Evolutionary conservation across 37 sponge, comb jelly and placozoan species (phyloP), one percentile per base, ranked within the genome.

Genomic region (Bolinopsis microptera): DNA sequence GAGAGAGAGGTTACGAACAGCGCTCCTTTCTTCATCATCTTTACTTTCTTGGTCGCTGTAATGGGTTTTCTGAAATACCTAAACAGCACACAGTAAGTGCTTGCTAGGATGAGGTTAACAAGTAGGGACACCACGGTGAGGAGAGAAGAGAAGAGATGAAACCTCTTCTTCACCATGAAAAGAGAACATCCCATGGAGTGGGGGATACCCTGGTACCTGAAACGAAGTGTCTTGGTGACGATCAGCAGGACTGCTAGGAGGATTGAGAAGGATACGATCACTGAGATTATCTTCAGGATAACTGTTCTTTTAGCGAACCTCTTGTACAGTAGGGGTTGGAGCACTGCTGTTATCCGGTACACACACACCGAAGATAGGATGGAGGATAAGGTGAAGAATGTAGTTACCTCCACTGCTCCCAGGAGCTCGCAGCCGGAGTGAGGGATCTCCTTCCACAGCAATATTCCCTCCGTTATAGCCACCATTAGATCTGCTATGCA

Each of bases 11-110:
- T 86, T 28, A 86, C 90, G 61, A 86, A 41, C 26, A 28, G 61
- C 0, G 90, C 90, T 24, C 90, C 90, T 86, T 41, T 86, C 31
- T 40, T 86, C 90, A 86, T 41, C 28, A 48, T 40, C 1, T 30
- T 35, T 0, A 86, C 61, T 2, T 86, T 30, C 8, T 24, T 22
- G 22, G 38, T 40, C 0, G 90, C 39, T 22, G 34, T 40, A 3
- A 86, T 21, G 0, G 36, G 30, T 21, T 38, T 8, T 0, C 26
- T 16, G 90, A 82, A 31, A 5, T 5, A 72, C 22, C 26, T 9
- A 21, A 8, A 21, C 30, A 30, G 74, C 5, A 28, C 5, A n/a
- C 26, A 28, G 5, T 24, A 72, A 8, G 74, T 16, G 32, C 36
- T 77, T 21, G 33, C 36, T 21, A 28, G 80, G 13, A 32, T 31